phyloP scores from a whole-genome alignment of 2,797 vertebrate genomes.

The Sternotherus odoratus region DNA sequence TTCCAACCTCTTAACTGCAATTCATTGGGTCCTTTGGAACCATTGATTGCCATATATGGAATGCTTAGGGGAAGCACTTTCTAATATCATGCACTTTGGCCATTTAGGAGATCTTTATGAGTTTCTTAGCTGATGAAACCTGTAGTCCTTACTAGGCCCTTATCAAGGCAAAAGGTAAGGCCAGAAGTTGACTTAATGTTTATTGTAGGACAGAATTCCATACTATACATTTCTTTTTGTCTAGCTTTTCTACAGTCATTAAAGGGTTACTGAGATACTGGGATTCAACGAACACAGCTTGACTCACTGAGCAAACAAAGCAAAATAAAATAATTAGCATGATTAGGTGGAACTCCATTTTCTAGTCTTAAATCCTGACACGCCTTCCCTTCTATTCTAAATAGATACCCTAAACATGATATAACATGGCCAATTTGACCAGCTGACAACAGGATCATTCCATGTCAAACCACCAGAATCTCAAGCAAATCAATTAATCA shows the following conservation, averaged over 20 bases:
- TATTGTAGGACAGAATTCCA: background rate
- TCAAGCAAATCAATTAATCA: background rate
- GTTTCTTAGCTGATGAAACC: background rate
- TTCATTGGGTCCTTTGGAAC: background rate
- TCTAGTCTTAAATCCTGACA: background rate
- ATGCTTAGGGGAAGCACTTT: background rate
- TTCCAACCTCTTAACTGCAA: conserved; percentile 44
- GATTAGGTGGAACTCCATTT: conserved; percentile 14
- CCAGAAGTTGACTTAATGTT: background rate
- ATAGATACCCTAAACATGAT: background rate
- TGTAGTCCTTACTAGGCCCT: background rate
- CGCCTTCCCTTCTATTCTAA: background rate
- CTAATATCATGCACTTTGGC: background rate
- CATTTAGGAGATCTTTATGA: background rate
- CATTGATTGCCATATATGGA: conserved; percentile 4
- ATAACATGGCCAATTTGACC: background rate
- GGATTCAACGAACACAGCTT: background rate
- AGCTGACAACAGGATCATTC: background rate
- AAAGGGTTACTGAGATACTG: background rate
- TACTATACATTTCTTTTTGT: background rate
- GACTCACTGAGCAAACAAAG: conserved; percentile 12
- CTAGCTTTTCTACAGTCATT: background rate
- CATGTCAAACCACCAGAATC: background rate
- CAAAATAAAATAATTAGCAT: conserved; percentile 37
- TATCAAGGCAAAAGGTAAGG: background rate